Conservation (phyloP, 1,140 invertebrate genomes). For the Stegodyphus mimosarum region DNA sequence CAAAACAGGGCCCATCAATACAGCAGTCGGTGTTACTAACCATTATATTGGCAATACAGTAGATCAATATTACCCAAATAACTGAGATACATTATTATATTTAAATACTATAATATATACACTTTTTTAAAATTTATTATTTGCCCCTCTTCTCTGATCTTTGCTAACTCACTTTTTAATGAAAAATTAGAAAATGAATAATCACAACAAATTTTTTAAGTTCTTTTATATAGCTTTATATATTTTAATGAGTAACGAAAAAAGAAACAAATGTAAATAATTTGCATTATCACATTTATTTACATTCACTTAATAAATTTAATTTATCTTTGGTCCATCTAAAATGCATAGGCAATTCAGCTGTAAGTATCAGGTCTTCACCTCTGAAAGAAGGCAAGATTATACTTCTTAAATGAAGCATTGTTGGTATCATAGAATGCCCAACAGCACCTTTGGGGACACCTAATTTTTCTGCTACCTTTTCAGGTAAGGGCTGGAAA, state of each 20-base stretch:
- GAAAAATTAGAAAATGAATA: too few species aligned
- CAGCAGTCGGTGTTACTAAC: too few species aligned
- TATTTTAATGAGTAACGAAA: not conserved
- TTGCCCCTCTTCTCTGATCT: too few species aligned
- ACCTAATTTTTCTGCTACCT: not conserved
- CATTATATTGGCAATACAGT: too few species aligned
- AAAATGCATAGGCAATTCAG: slow-evolving; percentile 26
- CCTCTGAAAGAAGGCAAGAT: slow-evolving; percentile 24
- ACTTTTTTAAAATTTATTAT: too few species aligned
- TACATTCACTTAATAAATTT: slow-evolving; percentile 10
- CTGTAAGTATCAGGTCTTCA: slow-evolving; percentile 30
- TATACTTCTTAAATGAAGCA: slow-evolving; percentile 47
- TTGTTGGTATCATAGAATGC: slow-evolving; percentile 19
- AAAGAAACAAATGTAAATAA: too few species aligned
- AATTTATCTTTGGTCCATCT: slow-evolving; percentile 34
- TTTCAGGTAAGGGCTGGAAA: slow-evolving; percentile 10
- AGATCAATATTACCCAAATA: too few species aligned
- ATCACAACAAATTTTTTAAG: too few species aligned
- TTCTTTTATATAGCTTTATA: not conserved
- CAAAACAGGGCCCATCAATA: too few species aligned
- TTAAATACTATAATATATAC: too few species aligned
- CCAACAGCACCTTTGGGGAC: slow-evolving; percentile 14
- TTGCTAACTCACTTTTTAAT: too few species aligned
- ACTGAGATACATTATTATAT: too few species aligned
- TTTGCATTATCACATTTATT: not conserved